Conservation (phyloP, 2,888 invertebrate species). For the Catocala sponsa region DNA sequence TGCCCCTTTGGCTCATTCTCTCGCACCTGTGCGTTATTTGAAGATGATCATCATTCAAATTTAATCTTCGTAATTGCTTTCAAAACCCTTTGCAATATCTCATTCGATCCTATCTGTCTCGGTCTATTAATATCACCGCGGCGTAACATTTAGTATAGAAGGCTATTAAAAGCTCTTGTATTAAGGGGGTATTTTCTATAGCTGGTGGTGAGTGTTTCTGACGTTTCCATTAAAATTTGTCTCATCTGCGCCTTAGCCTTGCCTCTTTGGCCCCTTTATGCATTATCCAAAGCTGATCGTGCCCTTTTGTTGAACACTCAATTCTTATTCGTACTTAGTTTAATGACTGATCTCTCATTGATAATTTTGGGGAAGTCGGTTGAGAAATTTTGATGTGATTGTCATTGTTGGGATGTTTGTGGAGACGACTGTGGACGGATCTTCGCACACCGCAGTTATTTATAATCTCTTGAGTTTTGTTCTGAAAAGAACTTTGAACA, state of each 20-base stretch:
- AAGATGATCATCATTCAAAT: too few relatives aligned
- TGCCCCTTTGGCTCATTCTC: too few relatives aligned
- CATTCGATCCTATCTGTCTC: neutral
- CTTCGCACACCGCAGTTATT: neutral
- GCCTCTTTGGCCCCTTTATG: slow-evolving; percentile 15
- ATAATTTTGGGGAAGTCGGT: slow-evolving; percentile 21
- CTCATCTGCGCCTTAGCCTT: slow-evolving; percentile 11
- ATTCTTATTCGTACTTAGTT: slow-evolving; percentile 45
- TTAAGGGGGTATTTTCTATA: slow-evolving; percentile 47
- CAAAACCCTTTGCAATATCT: too few relatives aligned
- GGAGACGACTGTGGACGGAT: neutral
- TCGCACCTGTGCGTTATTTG: too few relatives aligned
- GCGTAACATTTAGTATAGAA: slow-evolving; percentile 12
- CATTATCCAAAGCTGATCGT: slow-evolving; percentile 42
- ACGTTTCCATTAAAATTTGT: slow-evolving; percentile 62
- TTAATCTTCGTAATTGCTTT: too few relatives aligned
- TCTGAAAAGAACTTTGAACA: neutral
- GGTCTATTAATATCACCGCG: neutral
- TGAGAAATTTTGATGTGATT: slow-evolving; percentile 11
- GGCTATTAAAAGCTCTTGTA: slow-evolving; percentile 32
- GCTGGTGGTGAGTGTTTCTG: slow-evolving; percentile 51
- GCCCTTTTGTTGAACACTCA: slow-evolving; percentile 42
- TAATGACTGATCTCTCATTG: slow-evolving; percentile 33
- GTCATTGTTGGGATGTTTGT: neutral
- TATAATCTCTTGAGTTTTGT: neutral